Percentiles rank a stretch among this genome's conserved stretches.
Evolutionary conservation across 2,113 vertebrate species (phyloP).

Genomic region (Lasiurus borealis): DNA sequence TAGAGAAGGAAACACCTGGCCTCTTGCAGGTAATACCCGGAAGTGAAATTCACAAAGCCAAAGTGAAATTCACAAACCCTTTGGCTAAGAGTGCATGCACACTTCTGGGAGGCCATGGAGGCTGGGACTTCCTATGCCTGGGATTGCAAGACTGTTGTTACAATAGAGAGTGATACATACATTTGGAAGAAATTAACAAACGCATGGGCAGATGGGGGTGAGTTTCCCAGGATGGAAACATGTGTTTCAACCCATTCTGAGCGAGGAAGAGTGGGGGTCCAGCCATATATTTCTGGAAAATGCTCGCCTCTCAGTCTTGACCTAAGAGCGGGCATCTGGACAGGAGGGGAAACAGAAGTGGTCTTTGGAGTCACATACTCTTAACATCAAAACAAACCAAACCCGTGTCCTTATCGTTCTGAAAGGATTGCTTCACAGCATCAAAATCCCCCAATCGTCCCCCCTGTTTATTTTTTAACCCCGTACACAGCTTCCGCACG

Average conservation of each 20-base stretch:
- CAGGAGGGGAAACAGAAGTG: constrained; percentile 62
- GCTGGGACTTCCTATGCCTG: neutral
- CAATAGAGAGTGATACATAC: neutral
- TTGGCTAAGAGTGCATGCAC: neutral
- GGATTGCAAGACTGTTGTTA: neutral
- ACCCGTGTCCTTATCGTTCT: constrained; percentile 43
- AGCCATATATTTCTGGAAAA: neutral
- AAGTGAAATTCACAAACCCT: constrained; percentile 13
- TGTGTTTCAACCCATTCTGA: constrained; percentile 59
- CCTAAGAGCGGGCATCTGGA: constrained; percentile 38
- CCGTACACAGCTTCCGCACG: neutral
- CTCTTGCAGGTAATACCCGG: constrained; percentile 38
- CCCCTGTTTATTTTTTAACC: constrained; percentile 38
- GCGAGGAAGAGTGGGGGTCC: neutral
- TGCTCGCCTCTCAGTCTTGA: constrained; percentile 39
- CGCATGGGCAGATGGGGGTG: neutral
- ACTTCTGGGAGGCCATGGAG: neutral
- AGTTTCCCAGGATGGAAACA: constrained; percentile 23
- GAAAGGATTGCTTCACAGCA: constrained; percentile 38
- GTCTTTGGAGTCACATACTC: constrained; percentile 61
- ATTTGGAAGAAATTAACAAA: constrained; percentile 38
- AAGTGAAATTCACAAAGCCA: neutral
- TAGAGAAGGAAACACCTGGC: neutral
- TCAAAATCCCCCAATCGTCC: constrained; percentile 51
- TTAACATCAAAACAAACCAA: constrained; percentile 54